Evolutionary conservation across 1,140 invertebrate species (phyloP).

Genomic region (Apis mellifera): DNA sequence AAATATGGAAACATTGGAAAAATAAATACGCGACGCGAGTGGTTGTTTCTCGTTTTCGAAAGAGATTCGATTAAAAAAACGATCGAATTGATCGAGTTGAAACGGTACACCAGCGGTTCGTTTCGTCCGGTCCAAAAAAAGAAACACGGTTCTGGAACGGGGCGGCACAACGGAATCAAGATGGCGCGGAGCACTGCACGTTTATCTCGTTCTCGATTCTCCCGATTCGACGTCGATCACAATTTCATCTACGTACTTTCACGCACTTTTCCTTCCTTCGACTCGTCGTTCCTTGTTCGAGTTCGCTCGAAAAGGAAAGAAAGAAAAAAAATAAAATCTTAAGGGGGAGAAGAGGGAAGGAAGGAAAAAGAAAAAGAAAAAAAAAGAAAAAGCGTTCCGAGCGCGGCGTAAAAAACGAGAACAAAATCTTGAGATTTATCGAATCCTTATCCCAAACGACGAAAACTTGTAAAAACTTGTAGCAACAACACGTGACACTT

Average conservation of each 20-base stretch:
- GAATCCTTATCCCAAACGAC: too few species aligned
- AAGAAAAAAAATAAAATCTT: neutral
- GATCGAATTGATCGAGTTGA: slow-evolving; percentile 17
- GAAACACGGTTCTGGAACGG: slow-evolving; percentile 13
- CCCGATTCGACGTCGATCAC: neutral
- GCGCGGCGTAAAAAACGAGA: too few species aligned
- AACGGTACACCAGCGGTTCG: slow-evolving; percentile 15
- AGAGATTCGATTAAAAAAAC: neutral
- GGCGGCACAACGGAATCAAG: slow-evolving; percentile 13
- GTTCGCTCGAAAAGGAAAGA: too few species aligned
- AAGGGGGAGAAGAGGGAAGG: too few species aligned
- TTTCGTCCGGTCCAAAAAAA: slow-evolving; percentile 29
- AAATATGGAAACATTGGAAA: neutral
- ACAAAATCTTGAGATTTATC: too few species aligned
- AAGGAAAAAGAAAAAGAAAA: too few species aligned
- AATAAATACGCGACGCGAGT: too few species aligned
- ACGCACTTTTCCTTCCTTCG: slow-evolving; percentile 2
- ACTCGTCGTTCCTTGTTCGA: neutral
- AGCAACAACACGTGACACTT: too few species aligned
- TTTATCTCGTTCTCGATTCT: neutral
- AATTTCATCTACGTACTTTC: neutral
- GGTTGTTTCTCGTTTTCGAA: neutral
- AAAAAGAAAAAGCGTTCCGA: too few species aligned
- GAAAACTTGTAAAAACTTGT: too few species aligned
- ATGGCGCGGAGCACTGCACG: slow-evolving; percentile 28